Percentiles rank a stretch among this genome's conserved stretches.
These are phyloP conservation scores for Cataglyphis cursor DNA, from an alignment of 2,888 invertebrate species.

Conservation along the genomic window DNA sequence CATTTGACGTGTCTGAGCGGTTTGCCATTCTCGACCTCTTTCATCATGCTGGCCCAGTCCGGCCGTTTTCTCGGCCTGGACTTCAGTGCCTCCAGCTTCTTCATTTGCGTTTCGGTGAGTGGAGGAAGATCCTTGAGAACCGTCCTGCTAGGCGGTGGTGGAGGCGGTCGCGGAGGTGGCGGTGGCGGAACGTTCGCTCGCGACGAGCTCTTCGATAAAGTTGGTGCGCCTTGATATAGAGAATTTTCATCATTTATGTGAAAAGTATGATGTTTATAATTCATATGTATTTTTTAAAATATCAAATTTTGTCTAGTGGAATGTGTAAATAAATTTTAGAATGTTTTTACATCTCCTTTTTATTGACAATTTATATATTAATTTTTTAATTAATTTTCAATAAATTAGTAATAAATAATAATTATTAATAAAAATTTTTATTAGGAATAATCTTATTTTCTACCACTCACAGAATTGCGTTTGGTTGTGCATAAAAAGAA, in stretches of 20 bases:
- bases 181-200: slow-evolving; percentile 87
- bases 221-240: slow-evolving; percentile 82
- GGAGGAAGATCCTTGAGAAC: slow-evolving; percentile 88
- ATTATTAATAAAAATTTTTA: too few relatives aligned
- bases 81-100: slow-evolving; percentile 91
- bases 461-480: too few relatives aligned
- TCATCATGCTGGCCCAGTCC: slow-evolving; percentile 96
- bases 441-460: too few relatives aligned
- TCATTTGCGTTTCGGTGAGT: slow-evolving; percentile 89
- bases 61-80: slow-evolving; percentile 93
- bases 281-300: background rate
- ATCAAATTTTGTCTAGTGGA: too few relatives aligned
- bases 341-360: too few relatives aligned
- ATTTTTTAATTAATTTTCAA: too few relatives aligned
- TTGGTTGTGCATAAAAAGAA: too few relatives aligned
- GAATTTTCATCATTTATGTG: background rate
- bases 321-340: too few relatives aligned
- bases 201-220: slow-evolving; percentile 85
- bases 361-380: too few relatives aligned
- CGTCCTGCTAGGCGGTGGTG: slow-evolving; percentile 87
- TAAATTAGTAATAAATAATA: too few relatives aligned
- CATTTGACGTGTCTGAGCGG: slow-evolving; percentile 94
- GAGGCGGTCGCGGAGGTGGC: slow-evolving; percentile 91
- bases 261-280: background rate
- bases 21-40: slow-evolving; percentile 94